Evolutionary conservation across 2,888 invertebrate species (phyloP).

Genomic region (Chloroclysta siterata): DNA sequence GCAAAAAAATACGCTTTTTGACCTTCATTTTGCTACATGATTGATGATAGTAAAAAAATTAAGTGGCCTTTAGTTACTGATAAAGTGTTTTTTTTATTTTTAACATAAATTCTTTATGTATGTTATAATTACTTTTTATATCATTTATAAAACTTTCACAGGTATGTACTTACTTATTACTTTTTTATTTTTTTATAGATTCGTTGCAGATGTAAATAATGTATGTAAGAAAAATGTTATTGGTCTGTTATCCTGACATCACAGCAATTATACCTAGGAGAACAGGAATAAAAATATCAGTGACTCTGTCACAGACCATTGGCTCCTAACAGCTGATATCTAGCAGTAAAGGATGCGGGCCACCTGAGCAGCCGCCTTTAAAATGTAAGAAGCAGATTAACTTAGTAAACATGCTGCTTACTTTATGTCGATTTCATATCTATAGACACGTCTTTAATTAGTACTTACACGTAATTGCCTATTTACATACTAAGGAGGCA

Average conservation of each 20-base stretch:
- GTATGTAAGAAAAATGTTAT: neutral
- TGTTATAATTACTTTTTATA: too few relatives aligned
- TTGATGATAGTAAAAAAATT: constrained; percentile 12
- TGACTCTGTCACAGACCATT: constrained; percentile 28
- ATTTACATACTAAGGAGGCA: neutral
- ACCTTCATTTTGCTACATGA: constrained; percentile 51
- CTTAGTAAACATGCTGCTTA: constrained; percentile 32
- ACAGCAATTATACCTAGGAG: constrained; percentile 9
- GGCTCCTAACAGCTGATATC: constrained; percentile 32
- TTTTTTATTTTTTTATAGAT: too few relatives aligned
- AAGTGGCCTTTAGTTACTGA: too few relatives aligned
- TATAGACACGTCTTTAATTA: constrained; percentile 22
- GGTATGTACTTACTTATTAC: too few relatives aligned
- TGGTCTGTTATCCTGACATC: constrained; percentile 8
- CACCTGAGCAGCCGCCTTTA: constrained; percentile 33
- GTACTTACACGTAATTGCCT: neutral
- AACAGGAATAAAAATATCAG: constrained; percentile 26
- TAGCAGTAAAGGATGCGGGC: constrained; percentile 34
- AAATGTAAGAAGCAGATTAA: constrained; percentile 32
- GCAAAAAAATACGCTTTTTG: too few relatives aligned
- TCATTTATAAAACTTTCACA: too few relatives aligned
- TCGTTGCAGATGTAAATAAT: neutral
- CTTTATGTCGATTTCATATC: constrained; percentile 31
- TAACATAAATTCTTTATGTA: too few relatives aligned
- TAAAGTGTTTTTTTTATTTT: neutral